phyloP scores from a whole-genome alignment of 2,797 vertebrate genomes.

The Phaenicophaeus curvirostris region DNA sequence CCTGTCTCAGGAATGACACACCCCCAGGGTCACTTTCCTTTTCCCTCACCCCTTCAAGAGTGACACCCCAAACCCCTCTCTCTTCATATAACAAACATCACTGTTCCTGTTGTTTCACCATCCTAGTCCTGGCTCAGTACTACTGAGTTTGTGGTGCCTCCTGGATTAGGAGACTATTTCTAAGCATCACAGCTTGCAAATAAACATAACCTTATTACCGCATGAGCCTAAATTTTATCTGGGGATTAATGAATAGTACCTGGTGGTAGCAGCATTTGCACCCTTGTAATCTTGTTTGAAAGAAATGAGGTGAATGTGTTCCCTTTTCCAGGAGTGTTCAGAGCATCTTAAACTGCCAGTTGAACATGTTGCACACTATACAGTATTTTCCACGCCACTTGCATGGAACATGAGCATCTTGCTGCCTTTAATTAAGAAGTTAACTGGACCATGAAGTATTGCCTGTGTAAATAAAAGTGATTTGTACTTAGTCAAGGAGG shows the following conservation, averaged over 20 bases:
- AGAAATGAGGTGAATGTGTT: background rate
- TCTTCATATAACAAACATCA: background rate
- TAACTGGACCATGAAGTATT: constrained; percentile 87
- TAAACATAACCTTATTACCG: background rate
- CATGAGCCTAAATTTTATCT: background rate
- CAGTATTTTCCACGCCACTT: constrained; percentile 74
- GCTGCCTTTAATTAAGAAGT: constrained; percentile 90
- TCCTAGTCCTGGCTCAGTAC: background rate
- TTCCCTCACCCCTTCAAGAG: background rate
- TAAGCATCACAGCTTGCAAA: background rate
- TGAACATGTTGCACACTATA: constrained; percentile 72
- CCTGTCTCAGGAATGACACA: background rate
- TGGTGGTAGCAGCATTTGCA: background rate
- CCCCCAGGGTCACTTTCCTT: background rate
- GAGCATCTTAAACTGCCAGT: constrained; percentile 58
- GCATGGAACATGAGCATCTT: constrained; percentile 79
- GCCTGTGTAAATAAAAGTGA: constrained; percentile 81
- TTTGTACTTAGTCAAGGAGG: constrained; percentile 74
- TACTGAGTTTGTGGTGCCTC: background rate
- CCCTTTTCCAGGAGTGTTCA: constrained; percentile 31
- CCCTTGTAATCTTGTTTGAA: constrained; percentile 26
- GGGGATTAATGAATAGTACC: background rate
- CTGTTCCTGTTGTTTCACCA: background rate
- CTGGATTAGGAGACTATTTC: background rate
- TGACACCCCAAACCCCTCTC: background rate